Evolutionary conservation across 1,140 invertebrate genomes (phyloP).

Genomic region (Penaeus chinensis): DNA sequence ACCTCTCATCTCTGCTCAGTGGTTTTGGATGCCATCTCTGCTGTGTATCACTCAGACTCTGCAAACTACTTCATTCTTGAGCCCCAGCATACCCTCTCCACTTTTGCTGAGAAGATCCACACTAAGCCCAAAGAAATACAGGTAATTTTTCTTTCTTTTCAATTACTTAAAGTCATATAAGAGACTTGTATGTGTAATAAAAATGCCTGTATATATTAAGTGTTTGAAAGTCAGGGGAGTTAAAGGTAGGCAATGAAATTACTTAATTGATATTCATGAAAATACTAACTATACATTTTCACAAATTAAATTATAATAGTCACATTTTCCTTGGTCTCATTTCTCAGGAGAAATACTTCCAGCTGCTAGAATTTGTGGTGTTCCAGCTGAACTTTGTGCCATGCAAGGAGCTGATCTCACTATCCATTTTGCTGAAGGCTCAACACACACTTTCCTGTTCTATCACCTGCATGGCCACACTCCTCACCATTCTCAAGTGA

Average conservation of each 20-base stretch:
- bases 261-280: too few species aligned
- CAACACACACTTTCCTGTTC: conserved; percentile 74
- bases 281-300: too few species aligned
- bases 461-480: conserved; percentile 70
- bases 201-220: not conserved
- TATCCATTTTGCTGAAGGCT: conserved; percentile 91
- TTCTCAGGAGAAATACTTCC: conserved; percentile 89
- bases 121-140: conserved; percentile 91
- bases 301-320: not conserved
- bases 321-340: conserved; percentile 56
- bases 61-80: conserved; percentile 99
- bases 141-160: conserved; percentile 67
- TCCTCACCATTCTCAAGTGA: conserved; percentile 87
- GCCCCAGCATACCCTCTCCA: conserved; percentile 92
- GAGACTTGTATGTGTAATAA: not conserved
- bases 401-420: conserved; percentile 96
- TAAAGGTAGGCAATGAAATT: too few species aligned
- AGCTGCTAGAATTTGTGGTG: conserved; percentile 94
- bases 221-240: not conserved
- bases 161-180: not conserved
- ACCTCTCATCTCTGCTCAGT: conserved; percentile 87
- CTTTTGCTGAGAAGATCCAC: conserved; percentile 96
- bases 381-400: conserved; percentile 98
- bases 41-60: conserved; percentile 96
- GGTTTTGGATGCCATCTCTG: conserved; percentile 94